Evolutionary conservation across 2,888 invertebrate species (phyloP).

Genomic region (Oegoconia quadripuncta): DNA sequence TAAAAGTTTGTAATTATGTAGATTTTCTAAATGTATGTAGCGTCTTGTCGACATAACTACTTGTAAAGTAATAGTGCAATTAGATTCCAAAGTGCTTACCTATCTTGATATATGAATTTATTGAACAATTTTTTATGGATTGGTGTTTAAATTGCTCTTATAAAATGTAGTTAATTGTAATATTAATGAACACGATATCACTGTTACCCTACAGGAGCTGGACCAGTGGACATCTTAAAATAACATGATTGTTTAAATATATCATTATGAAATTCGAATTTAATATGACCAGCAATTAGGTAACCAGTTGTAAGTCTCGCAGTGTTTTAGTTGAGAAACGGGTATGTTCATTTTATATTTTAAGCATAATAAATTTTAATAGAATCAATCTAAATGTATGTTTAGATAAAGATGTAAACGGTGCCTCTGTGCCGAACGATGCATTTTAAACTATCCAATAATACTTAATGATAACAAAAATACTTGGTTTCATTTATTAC

Average conservation of each 20-base stretch:
- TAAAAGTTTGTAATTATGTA: constrained; percentile 72
- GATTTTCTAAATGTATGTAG: constrained; percentile 77
- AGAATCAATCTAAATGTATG: constrained; percentile 48
- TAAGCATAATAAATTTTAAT: constrained; percentile 31
- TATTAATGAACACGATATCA: constrained; percentile 25
- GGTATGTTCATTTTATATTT: constrained; percentile 28
- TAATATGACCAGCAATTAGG: neutral
- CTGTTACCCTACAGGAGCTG: constrained; percentile 18
- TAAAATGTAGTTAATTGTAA: constrained; percentile 27
- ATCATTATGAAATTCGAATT: neutral
- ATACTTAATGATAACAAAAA: constrained; percentile 46
- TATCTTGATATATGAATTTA: constrained; percentile 55
- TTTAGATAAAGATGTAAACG: constrained; percentile 58
- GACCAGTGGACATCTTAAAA: too few relatives aligned
- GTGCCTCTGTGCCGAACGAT: constrained; percentile 51
- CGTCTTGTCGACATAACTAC: constrained; percentile 44
- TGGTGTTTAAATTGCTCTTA: constrained; percentile 49
- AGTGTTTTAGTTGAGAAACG: constrained; percentile 30
- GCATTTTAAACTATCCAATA: constrained; percentile 68
- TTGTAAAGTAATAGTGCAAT: constrained; percentile 52
- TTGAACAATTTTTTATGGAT: constrained; percentile 46
- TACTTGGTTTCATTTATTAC: constrained; percentile 38
- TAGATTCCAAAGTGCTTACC: constrained; percentile 74
- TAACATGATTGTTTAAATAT: too few relatives aligned
- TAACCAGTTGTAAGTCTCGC: too few relatives aligned